Evolutionary conservation across 2,888 invertebrate species (phyloP), one percentile per base, ranked within the genome.

Genomic region (Andrena bicolor): DNA sequence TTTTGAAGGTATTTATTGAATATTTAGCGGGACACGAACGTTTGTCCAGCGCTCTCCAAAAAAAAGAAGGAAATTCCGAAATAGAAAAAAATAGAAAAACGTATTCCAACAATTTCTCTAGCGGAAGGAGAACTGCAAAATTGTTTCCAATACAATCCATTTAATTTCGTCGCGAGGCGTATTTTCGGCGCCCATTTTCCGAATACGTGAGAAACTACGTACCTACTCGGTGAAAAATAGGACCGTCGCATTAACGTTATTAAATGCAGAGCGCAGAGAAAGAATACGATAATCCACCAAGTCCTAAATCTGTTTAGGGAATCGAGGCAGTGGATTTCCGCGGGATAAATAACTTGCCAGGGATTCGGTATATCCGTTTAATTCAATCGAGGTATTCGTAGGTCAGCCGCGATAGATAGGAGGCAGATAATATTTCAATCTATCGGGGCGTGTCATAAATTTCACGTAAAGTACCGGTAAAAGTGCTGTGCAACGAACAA

Each of bases 381-480:
- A 84, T 73, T 49, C 68, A 20, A 49, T 73, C 30, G 58, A 26
- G 32, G 64, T 20, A 68, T 51, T 58, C 63, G 32, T 26, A 51
- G 60, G 23, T 23, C 16, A 58, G 35, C 41, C 23, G n/a, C 35
- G 64, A 75, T 68, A 75, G 56, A 56, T 63, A 73, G 28, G 35
- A 63, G 75, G n/a, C 53, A 60, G 83, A 83, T 80, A 81, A 85
- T 77, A 87, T 75, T 75, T 70, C 79, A 70, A 80, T 76, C 64
- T 61, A 80, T 53, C 56, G 61, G 20, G 13, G 3, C 28, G 35
- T 56, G 51, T 56, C 78, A 75, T 82, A 84, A 87, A 86, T 86
- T 79, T 76, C 30, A 28, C 49, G 66, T 8, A 58, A 77, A 73
- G 53, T 65, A 60, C 81, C 72, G 75, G 2, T 71, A 63, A 60